Evolutionary conservation across 2,888 invertebrate species (phyloP).

Genomic region (Ochropleura plecta): DNA sequence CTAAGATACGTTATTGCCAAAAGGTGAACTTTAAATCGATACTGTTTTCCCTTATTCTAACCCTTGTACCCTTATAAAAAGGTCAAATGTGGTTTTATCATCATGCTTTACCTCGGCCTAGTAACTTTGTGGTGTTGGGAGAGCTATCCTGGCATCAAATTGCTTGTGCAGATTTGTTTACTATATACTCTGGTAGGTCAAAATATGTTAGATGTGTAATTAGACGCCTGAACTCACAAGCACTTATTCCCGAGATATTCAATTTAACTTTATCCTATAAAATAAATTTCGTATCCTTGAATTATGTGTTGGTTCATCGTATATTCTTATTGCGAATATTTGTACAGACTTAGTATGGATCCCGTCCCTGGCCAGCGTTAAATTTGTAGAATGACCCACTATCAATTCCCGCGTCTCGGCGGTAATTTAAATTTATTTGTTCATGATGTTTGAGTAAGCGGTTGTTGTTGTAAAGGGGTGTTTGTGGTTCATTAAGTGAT

Average conservation of each 20-base stretch:
- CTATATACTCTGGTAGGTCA: slow-evolving; percentile 31
- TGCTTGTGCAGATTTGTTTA: slow-evolving; percentile 62
- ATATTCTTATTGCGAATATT: slow-evolving; percentile 48
- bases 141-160: slow-evolving; percentile 55
- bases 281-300: slow-evolving; percentile 30
- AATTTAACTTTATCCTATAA: slow-evolving; percentile 47
- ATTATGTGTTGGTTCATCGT: slow-evolving; percentile 32
- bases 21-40: slow-evolving; percentile 64
- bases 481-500: slow-evolving; percentile 57
- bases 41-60: slow-evolving; percentile 54
- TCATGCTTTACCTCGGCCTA: slow-evolving; percentile 50
- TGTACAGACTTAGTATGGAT: slow-evolving; percentile 33
- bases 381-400: slow-evolving; percentile 48
- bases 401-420: slow-evolving; percentile 43
- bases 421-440: slow-evolving; percentile 53
- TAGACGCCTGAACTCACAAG: slow-evolving; percentile 45
- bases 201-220: slow-evolving; percentile 57
- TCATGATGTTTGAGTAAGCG: slow-evolving; percentile 47
- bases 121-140: slow-evolving; percentile 56
- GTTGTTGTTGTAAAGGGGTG: slow-evolving; percentile 33
- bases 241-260: slow-evolving; percentile 24
- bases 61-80: slow-evolving; percentile 67
- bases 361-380: slow-evolving; percentile 27
- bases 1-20: slow-evolving; percentile 49
- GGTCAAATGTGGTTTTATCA: slow-evolving; percentile 69